phyloP scores from a whole-genome alignment of 2,888 invertebrate genomes.

The Eupithecia subumbrata region DNA sequence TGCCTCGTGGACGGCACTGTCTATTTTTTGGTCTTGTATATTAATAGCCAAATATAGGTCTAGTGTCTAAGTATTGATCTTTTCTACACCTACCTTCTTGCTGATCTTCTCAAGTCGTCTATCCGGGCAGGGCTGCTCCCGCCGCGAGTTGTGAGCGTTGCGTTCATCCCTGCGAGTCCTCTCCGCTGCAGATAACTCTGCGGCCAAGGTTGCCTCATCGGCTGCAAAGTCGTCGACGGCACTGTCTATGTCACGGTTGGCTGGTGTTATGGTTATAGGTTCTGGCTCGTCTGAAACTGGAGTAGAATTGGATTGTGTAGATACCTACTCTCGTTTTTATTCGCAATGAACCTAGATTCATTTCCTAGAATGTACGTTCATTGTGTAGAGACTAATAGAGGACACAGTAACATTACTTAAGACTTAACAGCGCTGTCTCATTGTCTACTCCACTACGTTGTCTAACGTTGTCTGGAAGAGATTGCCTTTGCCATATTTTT shows the following conservation, averaged over 20 bases:
- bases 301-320: constrained; percentile 1
- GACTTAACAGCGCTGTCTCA: background rate
- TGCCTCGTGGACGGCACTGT: too few relatives aligned
- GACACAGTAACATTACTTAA: background rate
- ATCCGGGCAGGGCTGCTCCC: constrained; percentile 69
- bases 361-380: too few relatives aligned
- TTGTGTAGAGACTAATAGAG: background rate
- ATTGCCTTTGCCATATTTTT: background rate
- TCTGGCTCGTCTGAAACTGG: constrained; percentile 70
- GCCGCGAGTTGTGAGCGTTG: constrained; percentile 59
- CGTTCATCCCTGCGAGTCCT: constrained; percentile 70
- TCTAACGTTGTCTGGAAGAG: background rate
- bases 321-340: background rate
- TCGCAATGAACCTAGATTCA: too few relatives aligned
- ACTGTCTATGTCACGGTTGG: constrained; percentile 56
- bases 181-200: constrained; percentile 54
- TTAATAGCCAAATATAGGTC: too few relatives aligned
- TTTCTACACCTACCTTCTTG: constrained; percentile 74
- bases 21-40: too few relatives aligned
- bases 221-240: constrained; percentile 50
- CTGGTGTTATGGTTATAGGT: constrained; percentile 60
- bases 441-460: background rate
- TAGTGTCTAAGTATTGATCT: too few relatives aligned
- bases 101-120: constrained; percentile 74
- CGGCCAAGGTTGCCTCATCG: constrained; percentile 29